Evolutionary conservation across 53 echinoderm and acorn worm genomes (phyloP).

Genomic region (Stichopus horrens): DNA sequence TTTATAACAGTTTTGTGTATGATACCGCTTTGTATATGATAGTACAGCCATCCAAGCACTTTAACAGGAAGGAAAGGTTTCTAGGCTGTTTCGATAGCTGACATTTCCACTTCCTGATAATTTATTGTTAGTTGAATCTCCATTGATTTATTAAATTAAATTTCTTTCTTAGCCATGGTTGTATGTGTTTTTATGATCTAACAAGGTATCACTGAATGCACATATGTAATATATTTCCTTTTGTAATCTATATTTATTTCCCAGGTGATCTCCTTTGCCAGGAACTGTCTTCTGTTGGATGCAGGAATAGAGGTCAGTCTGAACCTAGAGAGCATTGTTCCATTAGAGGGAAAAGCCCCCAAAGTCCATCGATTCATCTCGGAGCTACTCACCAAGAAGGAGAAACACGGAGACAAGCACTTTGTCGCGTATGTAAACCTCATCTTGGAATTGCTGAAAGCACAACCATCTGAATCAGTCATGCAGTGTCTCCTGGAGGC

Average conservation of each 20-base stretch:
- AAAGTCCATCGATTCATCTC: conserved; percentile 62
- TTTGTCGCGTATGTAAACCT: conserved; percentile 74
- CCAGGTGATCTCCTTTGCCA: conserved; percentile 84
- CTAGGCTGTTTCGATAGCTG: too few relatives aligned
- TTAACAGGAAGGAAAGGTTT: too few relatives aligned
- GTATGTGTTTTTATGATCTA: too few relatives aligned
- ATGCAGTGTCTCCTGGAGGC: conserved; percentile 90
- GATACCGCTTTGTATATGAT: too few relatives aligned
- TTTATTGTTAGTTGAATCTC: too few relatives aligned
- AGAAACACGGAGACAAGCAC: conserved; percentile 35
- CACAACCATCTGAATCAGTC: conserved; percentile 56
- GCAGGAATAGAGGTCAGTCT: conserved; percentile 63
- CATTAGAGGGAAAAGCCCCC: conserved; percentile 62
- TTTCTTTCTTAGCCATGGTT: too few relatives aligned
- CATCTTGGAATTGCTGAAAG: conserved; percentile 73
- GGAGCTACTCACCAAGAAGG: conserved; percentile 48
- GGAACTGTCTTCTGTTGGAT: conserved; percentile 66
- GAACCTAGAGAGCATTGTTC: conserved; percentile 65
- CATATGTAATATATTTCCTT: background rate
- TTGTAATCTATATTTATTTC: background rate
- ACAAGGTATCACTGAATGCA: too few relatives aligned
- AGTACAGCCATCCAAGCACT: too few relatives aligned
- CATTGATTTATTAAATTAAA: too few relatives aligned
- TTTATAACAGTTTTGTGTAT: too few relatives aligned
- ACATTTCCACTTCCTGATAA: too few relatives aligned